Base-by-base conservation (phyloP, 2,888 invertebrate genomes). In the Caenorhabditis japonica region DNA sequence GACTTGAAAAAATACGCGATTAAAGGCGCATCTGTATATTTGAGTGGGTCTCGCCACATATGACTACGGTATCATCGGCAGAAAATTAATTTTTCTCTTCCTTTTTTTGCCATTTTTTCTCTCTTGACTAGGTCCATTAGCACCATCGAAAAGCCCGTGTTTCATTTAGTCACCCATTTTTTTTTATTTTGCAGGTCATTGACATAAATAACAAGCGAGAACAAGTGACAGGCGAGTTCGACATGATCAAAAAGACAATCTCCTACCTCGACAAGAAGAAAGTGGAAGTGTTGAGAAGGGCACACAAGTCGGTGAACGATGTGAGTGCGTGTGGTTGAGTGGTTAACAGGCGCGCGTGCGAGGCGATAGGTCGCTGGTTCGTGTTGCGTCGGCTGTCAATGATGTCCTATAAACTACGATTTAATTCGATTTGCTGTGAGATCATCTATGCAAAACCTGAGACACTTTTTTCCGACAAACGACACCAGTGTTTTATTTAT, bases 181-280 rank as follows among this genome's bases (percentile, higher is more conserved):
- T 17, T 25, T 1, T 46, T n/a, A 33, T 17, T 17, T 46, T 59
- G 36, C 89, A 92, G 90, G 92, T 91, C 84, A 91, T 91, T 80
- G 92, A 92, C 76, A 89, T 93, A 80, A 89, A 92, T 88, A 91
- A 91, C 78, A 93, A 93, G 87, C 91, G 92, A 86, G 89, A 90
- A 76, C 92, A 92, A 66, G 92, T 94, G 2, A 91, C 92, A 80
- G 91, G 91, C 74, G 94, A 95, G 87, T 92, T 92, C 83, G 89
- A 90, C 19, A 92, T 92, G 84, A 91, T 95, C 41, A 89, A 91
- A 41, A 90, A 92, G 58, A 93, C 94, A 17, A 96, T 99, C 85
- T 91, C 91, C 19, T 93, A 94, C 87, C 90, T 97, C 87, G 97
- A 99, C 88, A 92, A 93, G 84, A 94, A 95, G 90, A 97, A 97